Base-by-base conservation (phyloP, 2,113 vertebrate species). In the Calonectris borealis region DNA sequence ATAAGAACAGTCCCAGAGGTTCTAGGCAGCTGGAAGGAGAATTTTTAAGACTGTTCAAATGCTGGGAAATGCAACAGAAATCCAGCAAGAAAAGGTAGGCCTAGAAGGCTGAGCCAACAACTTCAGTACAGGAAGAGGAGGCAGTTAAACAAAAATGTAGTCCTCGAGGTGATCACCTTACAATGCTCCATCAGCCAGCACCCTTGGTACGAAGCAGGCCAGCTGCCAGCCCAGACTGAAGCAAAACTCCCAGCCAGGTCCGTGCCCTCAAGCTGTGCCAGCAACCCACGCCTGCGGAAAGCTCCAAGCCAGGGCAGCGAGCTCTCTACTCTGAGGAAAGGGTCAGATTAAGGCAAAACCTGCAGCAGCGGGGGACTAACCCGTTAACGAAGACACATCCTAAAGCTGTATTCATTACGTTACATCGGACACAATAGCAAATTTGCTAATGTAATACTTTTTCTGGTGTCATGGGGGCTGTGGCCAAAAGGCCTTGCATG, bases 151-250 rank as follows among this genome's bases (percentile, higher is more conserved):
- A 11, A 31, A 17, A 34, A 40, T 0, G 11, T 2, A 7, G 36
- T 3, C 13, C 25, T 31, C 2, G 1, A 42, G 51, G 29, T 15
- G 27, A 26, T 16, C 4, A 31, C 2, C 32, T 13, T 4, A 3
- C 1, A 16, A 15, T 2, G 48, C 66, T 11, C 62, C 38, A 8
- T 5, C 52, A 17, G 62, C 40, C 38, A 32, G 21, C 40, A 29
- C 21, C 34, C 27, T 4, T 2, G 16, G 51, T 31, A 18, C 64
- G 24, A 9, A 31, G 61, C 19, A 10, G 60, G 32, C 31, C 62
- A 21, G 40, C 12, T 13, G 38, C 51, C 38, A 29, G 32, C 32
- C 18, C 38, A 24, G 29, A 29, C 38, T 21, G 49, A 27, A 66
- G 38, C 32, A n/a, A 18, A 55, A 11, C 25, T 34, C 51, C 40